Evolutionary conservation across 2,797 vertebrate genomes (phyloP), one percentile per base, ranked within the genome.

Genomic region (Trachops cirrhosus): DNA sequence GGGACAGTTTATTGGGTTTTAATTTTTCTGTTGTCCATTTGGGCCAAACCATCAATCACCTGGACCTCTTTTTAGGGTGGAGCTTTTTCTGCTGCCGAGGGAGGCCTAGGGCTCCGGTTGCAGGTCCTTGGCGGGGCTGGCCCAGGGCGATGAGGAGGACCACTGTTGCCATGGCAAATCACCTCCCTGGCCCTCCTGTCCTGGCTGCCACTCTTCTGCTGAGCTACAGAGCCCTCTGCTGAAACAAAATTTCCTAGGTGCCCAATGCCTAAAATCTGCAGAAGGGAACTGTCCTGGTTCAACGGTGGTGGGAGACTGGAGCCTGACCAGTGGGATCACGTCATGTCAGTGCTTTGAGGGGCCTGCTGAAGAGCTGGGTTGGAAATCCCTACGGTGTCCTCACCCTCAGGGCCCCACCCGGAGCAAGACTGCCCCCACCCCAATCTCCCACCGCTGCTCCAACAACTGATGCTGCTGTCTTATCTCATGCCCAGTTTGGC

Each of bases 401-500:
- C 29, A 84, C 37, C 29, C 2, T 73, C 64, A 75, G 48, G 54
- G 37, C 75, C 71, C n/a, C 2, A 46, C 3, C 9, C 8, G 37
- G n/a, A 67, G 18, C 0, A 0, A 83, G 41, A 34, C 14, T n/a
- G n/a, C n/a, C 9, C 15, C 21, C 15, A 78, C 22, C 22, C 16
- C 18, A 2, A 6, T 26, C 1, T 85, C 37, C 92, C 50, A 15
- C 48, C 1, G 1, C 21, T 2, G 14, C 50, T 32, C n/a, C 1
- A 46, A 5, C 46, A 21, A 1, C 19, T 8, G 14, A n/a, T 21
- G 5, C 11, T 9, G 3, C 4, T 2, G 0, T 74, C 46, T 41
- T 5, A 3, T 34, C 46, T 92, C 78, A 2, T 8, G 1, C 39
- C 48, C 11, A 39, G n/a, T 67, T 54, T 87, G 75, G 34, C 48